A percentile compares a stretch with the other conserved stretches of the same genome.
Conservation (phyloP, 2,888 invertebrate genomes). For the Drosophila birchii region DNA sequence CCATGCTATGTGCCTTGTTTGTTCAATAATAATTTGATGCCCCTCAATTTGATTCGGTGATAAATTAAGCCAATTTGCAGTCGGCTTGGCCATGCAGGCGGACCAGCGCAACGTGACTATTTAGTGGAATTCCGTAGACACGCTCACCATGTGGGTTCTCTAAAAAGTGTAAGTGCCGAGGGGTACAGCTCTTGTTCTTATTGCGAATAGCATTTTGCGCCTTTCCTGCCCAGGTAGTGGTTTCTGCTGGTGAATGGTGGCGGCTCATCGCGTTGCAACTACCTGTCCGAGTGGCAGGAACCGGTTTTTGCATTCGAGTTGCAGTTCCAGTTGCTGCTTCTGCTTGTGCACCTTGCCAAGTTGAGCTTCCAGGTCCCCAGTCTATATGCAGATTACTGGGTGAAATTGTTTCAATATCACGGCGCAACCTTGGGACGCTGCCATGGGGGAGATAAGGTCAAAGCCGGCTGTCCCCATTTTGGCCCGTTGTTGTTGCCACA, state of each 20-base stretch:
- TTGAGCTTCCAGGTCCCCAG: neutral
- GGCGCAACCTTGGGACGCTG: conserved; percentile 13
- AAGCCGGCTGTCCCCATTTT: neutral
- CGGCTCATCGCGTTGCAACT: conserved; percentile 10
- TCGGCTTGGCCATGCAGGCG: neutral
- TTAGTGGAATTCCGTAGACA: conserved; percentile 22
- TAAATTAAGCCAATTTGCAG: conserved; percentile 20
- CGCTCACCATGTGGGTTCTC: conserved; percentile 42
- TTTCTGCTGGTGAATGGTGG: neutral
- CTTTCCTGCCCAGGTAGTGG: conserved; percentile 8
- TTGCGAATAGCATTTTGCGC: conserved; percentile 23
- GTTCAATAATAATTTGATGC: conserved; percentile 26
- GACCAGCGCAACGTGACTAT: conserved; percentile 18
- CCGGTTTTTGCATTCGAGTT: conserved; percentile 26
- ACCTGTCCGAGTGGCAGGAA: conserved; percentile 24
- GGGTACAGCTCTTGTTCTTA: conserved; percentile 10
- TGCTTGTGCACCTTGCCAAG: conserved; percentile 8
- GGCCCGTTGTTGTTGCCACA: neutral
- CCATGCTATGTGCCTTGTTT: conserved; percentile 17
- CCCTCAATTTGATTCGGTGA: conserved; percentile 17
- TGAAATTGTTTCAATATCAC: neutral
- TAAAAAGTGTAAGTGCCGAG: conserved; percentile 40
- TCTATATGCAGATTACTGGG: neutral
- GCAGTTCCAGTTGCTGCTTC: conserved; percentile 22
- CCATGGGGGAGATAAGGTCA: neutral